Conservation (phyloP, 2,888 invertebrate genomes). For the Dyspetes luteomarginatus region DNA sequence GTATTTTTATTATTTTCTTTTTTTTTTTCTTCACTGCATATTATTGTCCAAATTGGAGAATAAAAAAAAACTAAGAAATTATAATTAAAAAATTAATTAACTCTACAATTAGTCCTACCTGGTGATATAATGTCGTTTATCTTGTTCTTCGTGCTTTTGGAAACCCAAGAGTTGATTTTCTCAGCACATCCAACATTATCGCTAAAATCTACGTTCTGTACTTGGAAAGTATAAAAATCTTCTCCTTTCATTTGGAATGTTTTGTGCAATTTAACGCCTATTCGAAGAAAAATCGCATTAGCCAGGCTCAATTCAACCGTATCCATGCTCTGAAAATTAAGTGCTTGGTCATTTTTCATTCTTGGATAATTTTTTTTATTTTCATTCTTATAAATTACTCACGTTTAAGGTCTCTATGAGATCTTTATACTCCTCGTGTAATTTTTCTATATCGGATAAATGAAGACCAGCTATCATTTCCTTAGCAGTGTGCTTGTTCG, state of each 20-base stretch:
- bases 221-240: constrained; percentile 87
- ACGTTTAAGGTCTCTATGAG: constrained; percentile 73
- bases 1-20: constrained; percentile 30
- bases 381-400: constrained; percentile 48
- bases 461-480: constrained; percentile 72
- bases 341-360: background rate
- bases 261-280: constrained; percentile 84
- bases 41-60: background rate
- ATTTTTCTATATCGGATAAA: constrained; percentile 56
- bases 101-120: constrained; percentile 76
- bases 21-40: too few species aligned
- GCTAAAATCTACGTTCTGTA: constrained; percentile 87
- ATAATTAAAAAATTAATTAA: background rate
- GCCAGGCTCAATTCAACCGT: constrained; percentile 87
- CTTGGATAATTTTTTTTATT: constrained; percentile 21
- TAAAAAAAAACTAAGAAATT: background rate
- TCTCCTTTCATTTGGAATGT: constrained; percentile 86
- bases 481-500: constrained; percentile 71
- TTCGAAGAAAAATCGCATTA: constrained; percentile 89
- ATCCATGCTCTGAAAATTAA: constrained; percentile 75
- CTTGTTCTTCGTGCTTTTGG: constrained; percentile 90
- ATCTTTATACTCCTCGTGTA: constrained; percentile 66
- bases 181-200: constrained; percentile 82
- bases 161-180: constrained; percentile 92
- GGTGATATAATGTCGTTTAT: constrained; percentile 90